Base-by-base conservation (phyloP, 1,140 invertebrate species). In the Euwallacea similis region DNA sequence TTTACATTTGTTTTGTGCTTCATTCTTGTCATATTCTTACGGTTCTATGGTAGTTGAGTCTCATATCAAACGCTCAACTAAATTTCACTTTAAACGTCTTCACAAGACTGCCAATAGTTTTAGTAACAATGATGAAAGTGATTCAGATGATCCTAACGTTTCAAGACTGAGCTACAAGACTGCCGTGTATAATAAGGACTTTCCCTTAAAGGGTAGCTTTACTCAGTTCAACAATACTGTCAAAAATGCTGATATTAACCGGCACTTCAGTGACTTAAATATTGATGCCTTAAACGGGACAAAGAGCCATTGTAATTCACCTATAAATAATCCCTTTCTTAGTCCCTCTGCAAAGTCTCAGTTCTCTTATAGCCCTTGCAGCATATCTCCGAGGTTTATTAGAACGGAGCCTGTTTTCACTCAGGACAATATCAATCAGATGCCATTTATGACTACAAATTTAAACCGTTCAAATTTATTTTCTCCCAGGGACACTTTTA, bases 1-100 rank as follows among this genome's bases (percentile, higher is more conserved):
- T 59, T 53, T 75, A 41, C 54, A 76, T 13, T 8, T 64, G 42
- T 73, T 70, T 66, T 62, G 69, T 61, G 54, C 55, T 70, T 6
- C 70, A 43, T 33, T 54, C 65, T 11, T 16, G 62, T 42, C 70
- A 71, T 56, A 47, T 50, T 50, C 42, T 3, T 56, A 69, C 15
- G 41, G 64, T 13, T 62, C 50, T 50, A 61, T 60, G 9, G 67
- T 60, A 13, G 46, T 42, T 54, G 56, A 47, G 15, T 33, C 21
- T 33, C 21, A 33, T 33, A 33, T 33, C 1, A 33, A 33, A 33
- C 21, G 1, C 21, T 33, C 21, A 33, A 2, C 21, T 33, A 33
- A 33, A 33, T 33, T 33, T 33, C 21, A 33, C 21, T 33, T 33
- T 33, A 33, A 33, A 33, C 21, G 21, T 33, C 21, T 33, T 33